Base-by-base conservation (phyloP, 2,113 vertebrate genomes). In the Ailurus styani region DNA sequence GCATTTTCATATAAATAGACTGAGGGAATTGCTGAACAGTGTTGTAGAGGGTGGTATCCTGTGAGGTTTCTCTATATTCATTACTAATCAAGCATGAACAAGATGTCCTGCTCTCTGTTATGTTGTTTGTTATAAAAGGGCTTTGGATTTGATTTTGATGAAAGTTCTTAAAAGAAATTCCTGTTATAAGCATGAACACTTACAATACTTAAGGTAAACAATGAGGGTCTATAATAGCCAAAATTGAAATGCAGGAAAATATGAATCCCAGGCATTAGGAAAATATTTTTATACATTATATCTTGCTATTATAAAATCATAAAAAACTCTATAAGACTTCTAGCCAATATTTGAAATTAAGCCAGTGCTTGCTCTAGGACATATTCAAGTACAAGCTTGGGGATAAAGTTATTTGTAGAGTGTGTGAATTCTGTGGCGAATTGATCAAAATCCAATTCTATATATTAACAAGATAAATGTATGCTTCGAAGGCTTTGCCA, bases 61-160 rank as follows among this genome's bases (percentile, higher is more conserved):
- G 4, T 54, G 42, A 72, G 7, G 1, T 50, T 87, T 60, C 9
- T 82, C 64, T 85, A 29, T 8, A 55, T 55, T 96, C 96, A 14
- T 78, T 75, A 73, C 11, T 21, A 85, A 82, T 84, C 31, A 95
- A 91, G 7, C 21, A 81, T 88, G 31, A 94, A 52, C 5, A 84
- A 93, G 77, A 88, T 70, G 23, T 34, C 25, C 11, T 91, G 14
- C n/a, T 85, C 15, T 77, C 42, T 70, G 52, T 68, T 77, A 88
- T 79, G 13, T 20, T 84, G 34, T 57, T 78, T 91, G 40, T 78
- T 88, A 68, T 66, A 62, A 77, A 97, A 94, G 15, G 77, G 21
- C 17, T 88, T 95, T 57, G 72, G 25, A 90, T 81, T 94, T 95
- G 79, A 78, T 95, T 96, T 87, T 91, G 17, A 62, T 85, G 29